Evolutionary conservation across 1,140 invertebrate genomes (phyloP).

Genomic region (Aphaenogaster floridana): DNA sequence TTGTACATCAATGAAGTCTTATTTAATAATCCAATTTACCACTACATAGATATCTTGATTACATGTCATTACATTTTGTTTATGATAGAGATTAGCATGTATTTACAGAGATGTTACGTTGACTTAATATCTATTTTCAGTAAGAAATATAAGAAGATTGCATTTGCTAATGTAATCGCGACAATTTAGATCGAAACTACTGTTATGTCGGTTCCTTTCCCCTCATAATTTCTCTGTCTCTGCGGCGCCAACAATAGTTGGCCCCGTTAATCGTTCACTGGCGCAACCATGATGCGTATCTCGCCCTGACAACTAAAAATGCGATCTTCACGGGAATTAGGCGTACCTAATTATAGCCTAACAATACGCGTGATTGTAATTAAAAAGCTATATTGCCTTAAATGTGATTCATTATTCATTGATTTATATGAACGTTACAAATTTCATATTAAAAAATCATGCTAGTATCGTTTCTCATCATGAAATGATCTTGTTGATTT

Average conservation of each 20-base stretch:
- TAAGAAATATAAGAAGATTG: slow-evolving; percentile 38
- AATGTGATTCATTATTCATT: slow-evolving; percentile 29
- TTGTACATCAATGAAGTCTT: neutral
- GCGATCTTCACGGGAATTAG: slow-evolving; percentile 77
- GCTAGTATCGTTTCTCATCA: neutral
- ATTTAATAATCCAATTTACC: neutral
- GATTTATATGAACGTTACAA: slow-evolving; percentile 24
- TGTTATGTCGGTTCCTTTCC: slow-evolving; percentile 67
- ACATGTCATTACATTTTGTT: neutral
- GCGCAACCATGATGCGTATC: slow-evolving; percentile 79
- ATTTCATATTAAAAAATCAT: neutral
- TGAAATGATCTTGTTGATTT: neutral
- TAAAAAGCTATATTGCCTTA: slow-evolving; percentile 45
- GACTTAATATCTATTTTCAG: slow-evolving; percentile 3
- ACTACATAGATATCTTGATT: neutral
- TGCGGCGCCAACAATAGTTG: slow-evolving; percentile 71
- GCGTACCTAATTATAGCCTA: slow-evolving; percentile 78
- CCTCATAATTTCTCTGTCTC: slow-evolving; percentile 67
- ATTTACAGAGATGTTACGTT: neutral
- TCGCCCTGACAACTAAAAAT: slow-evolving; percentile 77
- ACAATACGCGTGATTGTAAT: slow-evolving; percentile 69
- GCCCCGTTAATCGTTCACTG: slow-evolving; percentile 83
- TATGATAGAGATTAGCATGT: neutral
- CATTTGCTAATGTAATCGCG: slow-evolving; percentile 31
- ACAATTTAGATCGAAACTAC: slow-evolving; percentile 64